Percentiles rank a stretch among this genome's conserved stretches.
Evolutionary conservation across 2,113 vertebrate genomes (phyloP).

Genomic region (Urocynchramus pylzowi): DNA sequence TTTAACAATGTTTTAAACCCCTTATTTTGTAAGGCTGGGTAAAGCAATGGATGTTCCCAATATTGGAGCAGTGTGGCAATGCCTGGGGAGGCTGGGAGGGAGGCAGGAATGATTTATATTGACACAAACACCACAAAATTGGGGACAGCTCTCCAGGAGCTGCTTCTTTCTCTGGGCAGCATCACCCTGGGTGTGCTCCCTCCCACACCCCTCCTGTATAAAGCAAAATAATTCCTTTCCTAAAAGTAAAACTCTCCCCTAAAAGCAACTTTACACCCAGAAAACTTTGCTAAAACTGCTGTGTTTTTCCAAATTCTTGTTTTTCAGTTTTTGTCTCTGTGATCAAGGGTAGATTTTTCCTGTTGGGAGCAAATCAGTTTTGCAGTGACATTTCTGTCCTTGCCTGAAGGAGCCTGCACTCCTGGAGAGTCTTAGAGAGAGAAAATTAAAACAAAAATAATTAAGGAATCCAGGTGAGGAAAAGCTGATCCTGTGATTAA

Average conservation of each 20-base stretch:
- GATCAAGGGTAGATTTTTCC: background rate
- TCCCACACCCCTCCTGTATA: accelerated
- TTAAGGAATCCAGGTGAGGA: background rate
- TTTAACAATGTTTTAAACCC: accelerated
- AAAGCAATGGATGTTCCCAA: background rate
- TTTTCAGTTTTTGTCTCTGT: background rate
- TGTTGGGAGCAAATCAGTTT: background rate
- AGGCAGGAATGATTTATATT: background rate
- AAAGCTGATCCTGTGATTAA: background rate
- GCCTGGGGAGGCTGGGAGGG: background rate
- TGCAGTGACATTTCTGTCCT: background rate
- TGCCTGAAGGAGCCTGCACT: background rate
- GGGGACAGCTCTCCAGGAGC: background rate
- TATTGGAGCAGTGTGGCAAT: accelerated
- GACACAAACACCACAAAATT: accelerated
- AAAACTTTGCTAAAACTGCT: background rate
- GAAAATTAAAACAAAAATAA: background rate
- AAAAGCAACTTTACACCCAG: background rate
- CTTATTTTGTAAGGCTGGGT: background rate
- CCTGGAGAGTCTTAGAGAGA: background rate
- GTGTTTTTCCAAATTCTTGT: accelerated
- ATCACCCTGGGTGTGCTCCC: background rate
- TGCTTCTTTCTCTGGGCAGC: background rate
- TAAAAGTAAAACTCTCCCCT: background rate
- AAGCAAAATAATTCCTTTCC: background rate